phyloP scores from a whole-genome alignment of 2,113 vertebrate genomes.

The Ovis aries region DNA sequence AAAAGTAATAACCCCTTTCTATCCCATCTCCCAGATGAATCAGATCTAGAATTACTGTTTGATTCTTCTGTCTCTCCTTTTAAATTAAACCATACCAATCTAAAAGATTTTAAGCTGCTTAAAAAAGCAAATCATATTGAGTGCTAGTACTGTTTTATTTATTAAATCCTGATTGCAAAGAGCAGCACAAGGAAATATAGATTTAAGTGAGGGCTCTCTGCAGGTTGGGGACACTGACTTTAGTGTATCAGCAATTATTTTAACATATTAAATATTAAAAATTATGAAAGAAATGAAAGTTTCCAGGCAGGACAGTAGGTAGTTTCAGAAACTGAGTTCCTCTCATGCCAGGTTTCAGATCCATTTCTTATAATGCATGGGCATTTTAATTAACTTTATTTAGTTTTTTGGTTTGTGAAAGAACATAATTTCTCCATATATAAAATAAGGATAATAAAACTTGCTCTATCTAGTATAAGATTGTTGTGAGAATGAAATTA shows the following conservation, averaged over 20 bases:
- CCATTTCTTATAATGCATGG: neutral
- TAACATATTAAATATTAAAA: slow-evolving; percentile 59
- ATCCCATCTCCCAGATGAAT: neutral
- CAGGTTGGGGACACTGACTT: neutral
- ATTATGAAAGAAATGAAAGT: slow-evolving; percentile 34
- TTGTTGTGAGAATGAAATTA: neutral
- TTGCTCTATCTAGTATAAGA: neutral
- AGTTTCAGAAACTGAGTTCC: slow-evolving; percentile 14
- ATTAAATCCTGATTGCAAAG: slow-evolving; percentile 21
- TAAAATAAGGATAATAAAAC: neutral
- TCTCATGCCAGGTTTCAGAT: neutral
- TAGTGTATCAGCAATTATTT: slow-evolving; percentile 28
- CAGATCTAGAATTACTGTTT: neutral
- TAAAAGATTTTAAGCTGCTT: neutral
- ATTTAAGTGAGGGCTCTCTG: neutral
- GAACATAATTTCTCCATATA: neutral
- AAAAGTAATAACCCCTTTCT: neutral
- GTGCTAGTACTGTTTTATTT: slow-evolving; percentile 16
- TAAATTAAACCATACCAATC: neutral
- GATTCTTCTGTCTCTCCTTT: neutral
- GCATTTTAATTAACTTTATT: neutral
- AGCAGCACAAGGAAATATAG: slow-evolving; percentile 34
- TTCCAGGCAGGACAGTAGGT: neutral
- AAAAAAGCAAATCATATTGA: slow-evolving; percentile 12
- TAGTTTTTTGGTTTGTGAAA: slow-evolving; percentile 18